Evolutionary conservation across 1,140 invertebrate genomes (phyloP), one percentile per base, ranked within the genome.

Genomic region (Theocolax elegans): DNA sequence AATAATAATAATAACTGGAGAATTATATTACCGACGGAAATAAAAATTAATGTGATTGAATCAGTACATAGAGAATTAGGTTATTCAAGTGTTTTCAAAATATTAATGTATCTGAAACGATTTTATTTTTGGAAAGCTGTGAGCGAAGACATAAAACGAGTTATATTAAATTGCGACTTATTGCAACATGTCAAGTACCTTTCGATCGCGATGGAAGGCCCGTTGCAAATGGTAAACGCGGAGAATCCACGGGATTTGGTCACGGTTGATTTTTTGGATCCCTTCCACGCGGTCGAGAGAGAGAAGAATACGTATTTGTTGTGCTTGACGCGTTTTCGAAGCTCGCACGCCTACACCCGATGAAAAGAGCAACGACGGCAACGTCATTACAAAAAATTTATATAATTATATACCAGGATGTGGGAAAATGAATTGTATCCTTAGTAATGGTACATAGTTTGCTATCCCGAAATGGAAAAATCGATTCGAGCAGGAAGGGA

Each of bases 231-330:
- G 3, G 42, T 60, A 15, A 3, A 9, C 10, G 7, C 38, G 38
- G 15, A 60, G 21, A 17, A n/a, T 6, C 62, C 62, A 3, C 7
- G 46, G 9, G 62, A 64, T 49, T 38, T 64, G 12, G 46, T 64
- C 6, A 64, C 62, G 6, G 62, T 49, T 10, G 62, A 71, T 71
- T 71, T 38, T 60, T 65, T 19, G 40, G 62, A 53, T 29, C 62
- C 19, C 46, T 71, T 19, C 54, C 62, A 17, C 42, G 23, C n/a
- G 44, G 27, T 25, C 49, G 23, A 2, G 69, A 49, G 19, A 53
- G 69, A 46, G 44, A 48, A 7, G 3, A 65, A 25, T 71, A 71
- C 46, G 59, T 71, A 23, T 56, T 46, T n/a, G 58, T 70, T 4
- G 3, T 70, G 6, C 29, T 66, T 2, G 64, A 66, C 25, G 27